These are phyloP conservation scores for Bombus turneri DNA, from an alignment of 1,140 invertebrate genomes.

Conservation along the genomic window DNA sequence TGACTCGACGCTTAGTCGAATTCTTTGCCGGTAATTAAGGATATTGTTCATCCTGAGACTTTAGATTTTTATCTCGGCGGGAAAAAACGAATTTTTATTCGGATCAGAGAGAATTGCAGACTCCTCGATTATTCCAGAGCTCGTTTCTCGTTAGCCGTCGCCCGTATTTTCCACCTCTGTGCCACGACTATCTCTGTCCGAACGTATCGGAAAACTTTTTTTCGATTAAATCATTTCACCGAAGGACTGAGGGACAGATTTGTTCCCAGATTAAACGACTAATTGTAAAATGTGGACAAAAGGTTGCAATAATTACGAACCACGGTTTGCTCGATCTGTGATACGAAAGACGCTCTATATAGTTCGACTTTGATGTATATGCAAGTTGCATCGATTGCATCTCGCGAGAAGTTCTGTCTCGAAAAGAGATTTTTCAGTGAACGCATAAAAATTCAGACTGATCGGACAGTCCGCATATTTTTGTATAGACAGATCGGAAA, in stretches of 20 bases:
- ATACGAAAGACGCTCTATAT: neutral
- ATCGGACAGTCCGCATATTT: neutral
- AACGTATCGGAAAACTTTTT: constrained; percentile 21
- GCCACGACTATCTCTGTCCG: neutral
- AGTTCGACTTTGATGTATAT: neutral
- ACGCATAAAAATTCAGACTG: neutral
- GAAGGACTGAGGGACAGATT: neutral
- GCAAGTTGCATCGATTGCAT: neutral
- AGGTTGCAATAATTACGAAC: constrained; percentile 2
- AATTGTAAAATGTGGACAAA: neutral
- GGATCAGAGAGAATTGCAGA: neutral
- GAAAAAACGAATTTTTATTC: neutral
- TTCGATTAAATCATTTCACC: constrained; percentile 20
- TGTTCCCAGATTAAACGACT: constrained; percentile 5
- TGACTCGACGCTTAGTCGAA: constrained; percentile 23
- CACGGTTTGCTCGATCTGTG: no score
- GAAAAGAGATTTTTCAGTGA: neutral
- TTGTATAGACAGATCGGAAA: neutral
- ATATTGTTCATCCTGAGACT: constrained; percentile 34
- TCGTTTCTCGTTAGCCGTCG: neutral
- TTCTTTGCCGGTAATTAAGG: constrained; percentile 36
- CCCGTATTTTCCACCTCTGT: neutral
- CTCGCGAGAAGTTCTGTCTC: neutral
- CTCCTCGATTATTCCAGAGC: neutral
- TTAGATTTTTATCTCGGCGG: constrained; percentile 21